Base-by-base conservation (phyloP, 2,888 invertebrate species). In the Dugesia japonica region DNA sequence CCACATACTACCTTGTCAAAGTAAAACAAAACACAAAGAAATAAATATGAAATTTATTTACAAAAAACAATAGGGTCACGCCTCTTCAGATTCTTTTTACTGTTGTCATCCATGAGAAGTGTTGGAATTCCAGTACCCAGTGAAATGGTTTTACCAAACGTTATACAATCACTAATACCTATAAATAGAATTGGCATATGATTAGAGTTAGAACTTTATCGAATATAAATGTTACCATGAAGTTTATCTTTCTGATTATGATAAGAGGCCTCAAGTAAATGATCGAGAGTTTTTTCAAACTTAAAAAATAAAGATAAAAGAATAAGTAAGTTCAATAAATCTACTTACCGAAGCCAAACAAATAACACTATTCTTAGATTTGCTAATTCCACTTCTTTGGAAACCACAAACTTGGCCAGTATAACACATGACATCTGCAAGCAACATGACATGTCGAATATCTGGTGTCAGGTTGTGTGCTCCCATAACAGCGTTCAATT, bases 201-300 rank as follows among this genome's bases (percentile, higher is more conserved):
- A n/a, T n/a, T n/a, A n/a, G n/a, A n/a, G n/a, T n/a, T n/a, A n/a
- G n/a, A n/a, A n/a, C n/a, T n/a, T n/a, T n/a, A n/a, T n/a, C n/a
- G n/a, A n/a, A n/a, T n/a, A n/a, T n/a, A n/a, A n/a, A n/a, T n/a
- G n/a, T n/a, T 73, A 84, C 84, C 98, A 82, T 90, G 91, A 79
- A 98, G 92, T 80, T 90, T 89, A 86, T 98, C 98, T 38, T 89
- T 89, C 86, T 98, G 97, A 0, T 95, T 95, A 86, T 94, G 94
- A 86, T 93, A 98, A 0, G 97, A 94, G 9, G 98, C 98, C 87
- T 99, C 98, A 86, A 95, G 98, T 79, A 99, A 86, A 86, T 99
- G 98, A 85, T 99, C 98, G 0, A 94, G 92, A 0, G 98, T 98
- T 86, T 93, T 94, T 86, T 99, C 98, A 87, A 99, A 99, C 92